These are phyloP conservation scores for Notocelia uddmanniana DNA, from an alignment of 2,888 invertebrate species.

Conservation along the genomic window DNA sequence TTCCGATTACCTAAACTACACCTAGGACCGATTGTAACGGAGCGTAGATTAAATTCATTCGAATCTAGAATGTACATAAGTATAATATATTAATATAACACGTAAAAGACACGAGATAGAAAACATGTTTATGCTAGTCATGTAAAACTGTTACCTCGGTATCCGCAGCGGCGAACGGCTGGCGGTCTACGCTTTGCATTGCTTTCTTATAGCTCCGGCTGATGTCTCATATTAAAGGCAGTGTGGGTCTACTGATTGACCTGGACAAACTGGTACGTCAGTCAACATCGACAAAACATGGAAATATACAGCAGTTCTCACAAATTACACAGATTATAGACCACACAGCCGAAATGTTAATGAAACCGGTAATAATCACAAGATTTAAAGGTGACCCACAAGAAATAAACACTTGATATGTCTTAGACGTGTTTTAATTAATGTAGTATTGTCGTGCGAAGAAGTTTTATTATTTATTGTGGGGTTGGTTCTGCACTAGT, in stretches of 20 bases:
- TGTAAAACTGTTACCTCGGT: constrained; percentile 79
- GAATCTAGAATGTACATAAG: constrained; percentile 45
- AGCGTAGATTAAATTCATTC: constrained; percentile 33
- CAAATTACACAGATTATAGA: constrained; percentile 55
- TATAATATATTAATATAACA: constrained; percentile 47
- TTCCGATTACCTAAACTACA: constrained; percentile 40
- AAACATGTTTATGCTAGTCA: constrained; percentile 57
- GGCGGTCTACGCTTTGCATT: constrained; percentile 56
- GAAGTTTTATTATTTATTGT: constrained; percentile 61
- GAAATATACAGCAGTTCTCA: constrained; percentile 44
- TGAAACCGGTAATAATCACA: constrained; percentile 56
- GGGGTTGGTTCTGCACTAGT: constrained; percentile 47
- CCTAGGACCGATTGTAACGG: constrained; percentile 36
- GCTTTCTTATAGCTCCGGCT: constrained; percentile 70
- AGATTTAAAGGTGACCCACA: constrained; percentile 64
- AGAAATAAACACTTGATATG: constrained; percentile 66
- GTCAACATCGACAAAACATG: constrained; percentile 70
- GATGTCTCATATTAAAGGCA: constrained; percentile 76
- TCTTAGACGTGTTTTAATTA: constrained; percentile 48
- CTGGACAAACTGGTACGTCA: constrained; percentile 82
- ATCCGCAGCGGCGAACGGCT: constrained; percentile 72
- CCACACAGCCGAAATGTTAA: constrained; percentile 70
- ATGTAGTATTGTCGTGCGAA: constrained; percentile 32
- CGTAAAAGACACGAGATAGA: constrained; percentile 40
- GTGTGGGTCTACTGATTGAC: constrained; percentile 79